Conservation (phyloP, 2,888 invertebrate species). For the Rotaria macrura region DNA sequence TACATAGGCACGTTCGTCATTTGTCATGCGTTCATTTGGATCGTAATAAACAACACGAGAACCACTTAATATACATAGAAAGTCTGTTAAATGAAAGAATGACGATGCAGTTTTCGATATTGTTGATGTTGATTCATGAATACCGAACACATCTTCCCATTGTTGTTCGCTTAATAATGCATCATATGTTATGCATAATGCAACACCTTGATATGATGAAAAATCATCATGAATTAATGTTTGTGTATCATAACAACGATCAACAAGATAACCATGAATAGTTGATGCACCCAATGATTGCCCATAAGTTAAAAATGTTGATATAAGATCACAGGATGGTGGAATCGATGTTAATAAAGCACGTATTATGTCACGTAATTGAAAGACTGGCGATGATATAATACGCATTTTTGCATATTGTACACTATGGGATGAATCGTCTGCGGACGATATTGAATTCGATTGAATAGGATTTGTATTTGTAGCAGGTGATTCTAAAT, state of each 20-base stretch:
- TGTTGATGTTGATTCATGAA: conserved; percentile 22
- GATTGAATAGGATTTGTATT: neutral
- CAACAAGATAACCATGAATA: neutral
- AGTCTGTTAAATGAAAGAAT: conserved; percentile 23
- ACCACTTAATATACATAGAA: conserved; percentile 33
- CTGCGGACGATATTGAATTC: neutral
- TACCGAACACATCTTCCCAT: conserved; percentile 33
- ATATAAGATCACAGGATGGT: neutral
- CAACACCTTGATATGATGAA: conserved; percentile 22
- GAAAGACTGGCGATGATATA: neutral
- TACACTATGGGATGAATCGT: neutral
- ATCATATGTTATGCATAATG: conserved; percentile 32
- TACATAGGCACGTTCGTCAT: conserved; percentile 30
- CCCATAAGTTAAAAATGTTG: neutral
- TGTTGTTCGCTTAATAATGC: conserved; percentile 30
- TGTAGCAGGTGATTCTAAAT: neutral
- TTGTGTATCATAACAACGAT: neutral
- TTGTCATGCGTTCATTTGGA: conserved; percentile 30
- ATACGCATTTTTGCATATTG: conserved; percentile 22
- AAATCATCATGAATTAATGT: conserved; percentile 10
- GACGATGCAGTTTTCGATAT: neutral
- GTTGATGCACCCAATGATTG: neutral
- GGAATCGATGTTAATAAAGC: neutral
- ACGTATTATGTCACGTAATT: neutral
- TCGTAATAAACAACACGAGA: conserved; percentile 32